phyloP scores from a whole-genome alignment of 2,113 vertebrate species.

The Tiliqua scincoides region DNA sequence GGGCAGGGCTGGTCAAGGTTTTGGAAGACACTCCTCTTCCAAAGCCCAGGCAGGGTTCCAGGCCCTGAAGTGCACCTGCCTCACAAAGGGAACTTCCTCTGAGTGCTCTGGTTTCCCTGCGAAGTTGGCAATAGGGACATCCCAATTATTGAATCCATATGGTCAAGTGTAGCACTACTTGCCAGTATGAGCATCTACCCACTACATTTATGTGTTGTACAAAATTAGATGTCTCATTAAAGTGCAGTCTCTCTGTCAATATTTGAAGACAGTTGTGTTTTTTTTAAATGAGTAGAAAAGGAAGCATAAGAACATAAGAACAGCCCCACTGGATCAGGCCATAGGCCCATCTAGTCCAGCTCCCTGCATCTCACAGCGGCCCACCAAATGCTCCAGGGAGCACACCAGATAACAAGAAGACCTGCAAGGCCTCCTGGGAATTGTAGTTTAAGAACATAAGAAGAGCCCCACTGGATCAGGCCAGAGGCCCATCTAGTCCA shows the following conservation, averaged over 20 bases:
- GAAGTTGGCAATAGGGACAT: not conserved
- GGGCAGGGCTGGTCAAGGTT: not conserved
- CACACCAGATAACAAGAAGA: too few species aligned
- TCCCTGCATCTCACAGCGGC: too few species aligned
- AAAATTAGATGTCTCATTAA: not conserved
- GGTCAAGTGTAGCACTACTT: not conserved
- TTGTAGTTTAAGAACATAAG: too few species aligned
- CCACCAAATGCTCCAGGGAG: too few species aligned
- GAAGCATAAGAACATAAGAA: too few species aligned
- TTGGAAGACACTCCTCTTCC: too few species aligned
- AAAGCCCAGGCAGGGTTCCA: not conserved
- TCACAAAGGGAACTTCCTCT: not conserved
- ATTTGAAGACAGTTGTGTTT: not conserved
- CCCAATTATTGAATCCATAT: not conserved
- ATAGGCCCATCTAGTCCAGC: too few species aligned
- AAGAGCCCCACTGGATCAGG: too few species aligned
- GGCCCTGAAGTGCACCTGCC: not conserved
- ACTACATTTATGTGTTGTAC: not conserved
- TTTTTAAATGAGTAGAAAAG: too few species aligned
- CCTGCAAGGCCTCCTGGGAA: too few species aligned
- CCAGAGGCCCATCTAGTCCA: too few species aligned
- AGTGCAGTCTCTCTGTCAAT: not conserved
- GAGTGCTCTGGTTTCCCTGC: not conserved
- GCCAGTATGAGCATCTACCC: not conserved
- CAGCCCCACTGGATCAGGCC: too few species aligned